Percentiles rank a stretch among this genome's conserved stretches.
Conservation (phyloP, 2,797 vertebrate species). For the Clamator glandarius region DNA sequence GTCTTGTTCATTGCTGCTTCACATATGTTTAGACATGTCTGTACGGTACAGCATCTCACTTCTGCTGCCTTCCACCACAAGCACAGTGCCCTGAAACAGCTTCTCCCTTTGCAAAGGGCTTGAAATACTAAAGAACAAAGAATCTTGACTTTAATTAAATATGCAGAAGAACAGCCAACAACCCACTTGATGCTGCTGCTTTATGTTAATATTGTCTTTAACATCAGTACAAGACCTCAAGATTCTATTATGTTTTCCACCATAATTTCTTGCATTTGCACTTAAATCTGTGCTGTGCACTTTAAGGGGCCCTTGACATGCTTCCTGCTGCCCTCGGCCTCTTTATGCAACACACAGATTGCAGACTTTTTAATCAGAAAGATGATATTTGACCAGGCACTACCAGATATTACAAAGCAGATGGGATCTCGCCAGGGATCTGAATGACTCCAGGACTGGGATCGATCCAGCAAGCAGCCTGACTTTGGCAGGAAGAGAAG, state of each 20-base stretch:
- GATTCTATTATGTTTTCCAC: background rate
- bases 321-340: background rate
- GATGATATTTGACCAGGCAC: background rate
- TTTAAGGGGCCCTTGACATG: background rate
- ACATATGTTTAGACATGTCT: constrained; percentile 7
- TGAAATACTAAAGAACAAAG: background rate
- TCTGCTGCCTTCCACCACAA: background rate
- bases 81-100: background rate
- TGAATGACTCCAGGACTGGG: background rate
- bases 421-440: background rate
- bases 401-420: background rate
- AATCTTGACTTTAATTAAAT: background rate
- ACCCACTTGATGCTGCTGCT: rapidly evolving
- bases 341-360: background rate
- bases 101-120: background rate
- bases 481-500: background rate
- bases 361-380: background rate
- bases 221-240: background rate
- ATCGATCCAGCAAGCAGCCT: background rate
- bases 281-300: background rate
- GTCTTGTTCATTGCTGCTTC: background rate
- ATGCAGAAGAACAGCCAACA: background rate
- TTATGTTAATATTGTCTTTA: background rate
- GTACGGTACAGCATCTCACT: background rate
- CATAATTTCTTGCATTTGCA: background rate